A percentile compares a stretch with the other conserved stretches of the same genome.
These are phyloP conservation scores for Corythornis vintsioides DNA, from an alignment of 2,113 vertebrate genomes.

Conservation along the genomic window DNA sequence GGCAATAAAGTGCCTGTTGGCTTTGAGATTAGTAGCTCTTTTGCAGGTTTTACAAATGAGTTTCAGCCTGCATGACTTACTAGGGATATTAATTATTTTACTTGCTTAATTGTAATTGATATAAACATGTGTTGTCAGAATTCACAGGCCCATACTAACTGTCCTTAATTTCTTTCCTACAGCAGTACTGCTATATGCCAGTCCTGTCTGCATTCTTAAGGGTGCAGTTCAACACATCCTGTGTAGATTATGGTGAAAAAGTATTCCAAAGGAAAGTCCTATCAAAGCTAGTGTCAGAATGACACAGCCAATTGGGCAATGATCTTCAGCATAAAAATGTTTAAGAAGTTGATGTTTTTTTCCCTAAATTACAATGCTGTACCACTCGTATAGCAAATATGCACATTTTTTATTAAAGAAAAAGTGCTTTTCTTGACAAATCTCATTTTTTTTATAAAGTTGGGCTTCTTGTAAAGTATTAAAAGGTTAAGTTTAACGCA, in stretches of 20 bases:
- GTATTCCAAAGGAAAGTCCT: conserved; percentile 91
- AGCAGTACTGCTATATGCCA: conserved; percentile 99
- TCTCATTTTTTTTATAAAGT: conserved; percentile 63
- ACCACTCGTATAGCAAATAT: conserved; percentile 73
- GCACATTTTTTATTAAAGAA: conserved; percentile 73
- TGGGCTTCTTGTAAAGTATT: conserved; percentile 81
- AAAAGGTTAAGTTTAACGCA: conserved; percentile 52
- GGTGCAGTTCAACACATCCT: conserved; percentile 99
- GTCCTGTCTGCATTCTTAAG: conserved; percentile 99
- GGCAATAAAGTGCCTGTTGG: conserved; percentile 75
- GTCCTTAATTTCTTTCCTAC: conserved; percentile 99
- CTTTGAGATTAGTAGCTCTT: conserved; percentile 74
- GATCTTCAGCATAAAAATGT: conserved; percentile 83
- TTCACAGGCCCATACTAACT: conserved; percentile 99
- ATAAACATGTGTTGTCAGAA: conserved; percentile 94
- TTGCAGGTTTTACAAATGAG: conserved; percentile 80
- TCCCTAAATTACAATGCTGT: conserved; percentile 74
- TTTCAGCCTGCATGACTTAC: conserved; percentile 93
- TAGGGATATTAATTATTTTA: conserved; percentile 88
- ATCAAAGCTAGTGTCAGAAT: conserved; percentile 88
- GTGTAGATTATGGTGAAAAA: conserved; percentile 99
- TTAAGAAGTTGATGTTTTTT: conserved; percentile 70
- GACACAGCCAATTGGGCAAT: conserved; percentile 86
- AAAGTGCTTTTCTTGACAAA: conserved; percentile 71
- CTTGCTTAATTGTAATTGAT: conserved; percentile 96